phyloP scores from a whole-genome alignment of 2,797 vertebrate species.

The Acrocephalus scirpaceus region DNA sequence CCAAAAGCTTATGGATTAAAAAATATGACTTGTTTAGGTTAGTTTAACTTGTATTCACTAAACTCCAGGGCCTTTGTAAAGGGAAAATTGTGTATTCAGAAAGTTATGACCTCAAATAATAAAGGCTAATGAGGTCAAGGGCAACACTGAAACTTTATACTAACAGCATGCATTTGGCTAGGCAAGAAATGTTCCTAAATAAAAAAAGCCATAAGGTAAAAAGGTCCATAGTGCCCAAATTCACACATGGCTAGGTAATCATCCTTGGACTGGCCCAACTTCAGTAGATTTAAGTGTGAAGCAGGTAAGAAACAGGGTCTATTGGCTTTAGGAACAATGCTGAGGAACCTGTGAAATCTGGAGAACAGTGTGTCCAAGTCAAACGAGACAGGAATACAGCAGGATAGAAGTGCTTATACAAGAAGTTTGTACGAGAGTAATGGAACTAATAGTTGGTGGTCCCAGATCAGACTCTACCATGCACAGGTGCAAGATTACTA shows the following conservation, averaged over 20 bases:
- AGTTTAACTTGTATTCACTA: background rate
- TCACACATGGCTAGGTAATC: background rate
- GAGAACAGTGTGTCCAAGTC: background rate
- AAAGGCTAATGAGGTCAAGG: background rate
- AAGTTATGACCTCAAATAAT: background rate
- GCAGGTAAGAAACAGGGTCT: background rate
- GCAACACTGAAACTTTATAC: background rate
- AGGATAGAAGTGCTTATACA: background rate
- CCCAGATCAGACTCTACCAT: background rate
- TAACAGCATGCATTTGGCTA: background rate
- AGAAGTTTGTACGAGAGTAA: background rate
- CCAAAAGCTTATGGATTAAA: background rate
- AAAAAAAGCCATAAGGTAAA: background rate
- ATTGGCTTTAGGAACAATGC: background rate
- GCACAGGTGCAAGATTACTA: accelerated
- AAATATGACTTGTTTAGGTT: background rate
- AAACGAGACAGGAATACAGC: background rate
- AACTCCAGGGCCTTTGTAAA: background rate
- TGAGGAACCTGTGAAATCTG: background rate
- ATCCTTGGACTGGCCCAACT: background rate
- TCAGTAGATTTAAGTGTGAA: background rate
- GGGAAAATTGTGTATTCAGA: background rate
- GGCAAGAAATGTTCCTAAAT: background rate
- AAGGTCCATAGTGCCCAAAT: background rate
- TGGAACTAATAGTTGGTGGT: background rate